Percentiles rank a stretch among this genome's conserved stretches.
These are phyloP conservation scores for Ophion ellenae DNA, from an alignment of 2,888 invertebrate genomes.

Conservation along the genomic window DNA sequence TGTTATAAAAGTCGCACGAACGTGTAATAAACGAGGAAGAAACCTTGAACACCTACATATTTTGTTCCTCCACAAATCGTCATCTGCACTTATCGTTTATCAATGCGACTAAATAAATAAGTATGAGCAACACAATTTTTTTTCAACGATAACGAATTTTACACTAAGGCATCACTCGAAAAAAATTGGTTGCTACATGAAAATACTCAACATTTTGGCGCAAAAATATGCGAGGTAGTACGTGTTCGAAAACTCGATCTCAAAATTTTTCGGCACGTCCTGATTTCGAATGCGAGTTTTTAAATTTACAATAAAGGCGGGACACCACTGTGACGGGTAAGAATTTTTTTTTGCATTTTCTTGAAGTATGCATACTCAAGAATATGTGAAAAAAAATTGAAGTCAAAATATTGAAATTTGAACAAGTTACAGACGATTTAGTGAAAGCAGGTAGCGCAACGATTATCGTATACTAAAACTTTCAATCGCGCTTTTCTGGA, in stretches of 20 bases:
- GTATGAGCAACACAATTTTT: constrained; percentile 21
- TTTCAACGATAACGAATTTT: constrained; percentile 9
- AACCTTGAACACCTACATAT: constrained; percentile 41
- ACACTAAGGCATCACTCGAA: not conserved
- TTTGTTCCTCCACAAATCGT: constrained; percentile 27
- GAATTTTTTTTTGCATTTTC: too few species aligned
- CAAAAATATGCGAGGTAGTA: not conserved
- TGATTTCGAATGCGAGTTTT: not conserved
- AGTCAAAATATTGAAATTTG: too few species aligned
- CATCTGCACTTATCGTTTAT: constrained; percentile 19
- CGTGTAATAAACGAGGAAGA: constrained; percentile 41
- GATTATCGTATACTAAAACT: too few species aligned
- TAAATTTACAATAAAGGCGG: too few species aligned
- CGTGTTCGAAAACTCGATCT: not conserved
- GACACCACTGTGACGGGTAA: too few species aligned
- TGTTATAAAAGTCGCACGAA: constrained; percentile 43
- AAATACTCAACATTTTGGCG: not conserved
- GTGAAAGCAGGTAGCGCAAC: too few species aligned
- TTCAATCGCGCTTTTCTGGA: too few species aligned
- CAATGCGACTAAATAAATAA: constrained; percentile 25
- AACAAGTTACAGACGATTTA: too few species aligned
- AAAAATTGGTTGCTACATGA: not conserved
- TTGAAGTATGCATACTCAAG: too few species aligned
- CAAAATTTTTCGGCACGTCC: not conserved
- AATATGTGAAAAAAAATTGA: too few species aligned